Percentiles rank a stretch among this genome's conserved stretches.
Conservation (phyloP, 2,888 invertebrate genomes). For the Pachymerium ferrugineum region DNA sequence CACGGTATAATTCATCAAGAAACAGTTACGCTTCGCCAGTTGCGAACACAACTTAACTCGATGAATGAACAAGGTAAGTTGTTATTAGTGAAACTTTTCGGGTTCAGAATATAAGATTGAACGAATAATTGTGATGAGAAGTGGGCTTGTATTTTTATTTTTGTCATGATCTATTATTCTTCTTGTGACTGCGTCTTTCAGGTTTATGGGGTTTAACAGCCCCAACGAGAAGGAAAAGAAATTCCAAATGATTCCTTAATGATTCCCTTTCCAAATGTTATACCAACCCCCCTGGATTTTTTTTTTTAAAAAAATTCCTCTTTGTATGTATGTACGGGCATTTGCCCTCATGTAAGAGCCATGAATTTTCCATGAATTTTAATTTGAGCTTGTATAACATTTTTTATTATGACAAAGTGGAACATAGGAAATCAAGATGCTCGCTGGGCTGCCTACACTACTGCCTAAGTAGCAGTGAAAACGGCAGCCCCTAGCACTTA, state of each 20-base stretch:
- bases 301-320: not conserved
- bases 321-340: too few relatives aligned
- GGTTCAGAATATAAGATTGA: not conserved
- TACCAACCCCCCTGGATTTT: too few relatives aligned
- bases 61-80: constrained; percentile 30
- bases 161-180: too few relatives aligned
- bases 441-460: not conserved
- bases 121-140: not conserved
- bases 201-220: not conserved
- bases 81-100: too few relatives aligned
- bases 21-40: constrained; percentile 23
- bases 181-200: not conserved
- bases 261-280: not conserved
- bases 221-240: not conserved
- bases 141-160: too few relatives aligned
- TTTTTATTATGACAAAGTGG: not conserved
- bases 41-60: constrained; percentile 28
- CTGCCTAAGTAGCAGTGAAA: not conserved
- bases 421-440: not conserved
- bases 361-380: too few relatives aligned
- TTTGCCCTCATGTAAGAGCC: too few relatives aligned
- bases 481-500: not conserved
- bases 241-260: not conserved
- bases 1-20: constrained; percentile 32
- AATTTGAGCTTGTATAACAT: too few relatives aligned